Conservation (phyloP, 2,888 invertebrate genomes). For the Noctuana brunneofusca region DNA sequence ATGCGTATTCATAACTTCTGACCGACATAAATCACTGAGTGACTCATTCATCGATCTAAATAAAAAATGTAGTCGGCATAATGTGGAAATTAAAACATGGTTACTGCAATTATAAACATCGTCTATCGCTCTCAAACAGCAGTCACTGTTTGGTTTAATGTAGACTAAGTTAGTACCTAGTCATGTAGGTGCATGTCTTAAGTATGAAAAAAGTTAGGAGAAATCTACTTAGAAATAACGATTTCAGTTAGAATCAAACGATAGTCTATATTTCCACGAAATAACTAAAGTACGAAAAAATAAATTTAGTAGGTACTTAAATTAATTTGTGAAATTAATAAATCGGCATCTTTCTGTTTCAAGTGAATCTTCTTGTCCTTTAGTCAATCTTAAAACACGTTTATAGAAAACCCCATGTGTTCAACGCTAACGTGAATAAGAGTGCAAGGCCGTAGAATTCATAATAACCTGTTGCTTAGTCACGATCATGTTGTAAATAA, state of each 20-base stretch:
- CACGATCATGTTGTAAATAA: conserved; percentile 9
- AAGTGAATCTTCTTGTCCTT: background rate
- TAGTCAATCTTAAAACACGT: background rate
- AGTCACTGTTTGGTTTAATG: background rate
- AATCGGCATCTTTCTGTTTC: background rate
- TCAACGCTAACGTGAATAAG: background rate
- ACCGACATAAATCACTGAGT: conserved; percentile 3
- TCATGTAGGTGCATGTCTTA: no score
- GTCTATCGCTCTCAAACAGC: background rate
- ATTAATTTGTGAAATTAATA: no score
- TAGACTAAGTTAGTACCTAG: background rate
- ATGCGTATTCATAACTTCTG: background rate
- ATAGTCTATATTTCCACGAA: no score
- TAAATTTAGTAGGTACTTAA: no score
- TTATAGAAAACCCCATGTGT: conserved; percentile 3
- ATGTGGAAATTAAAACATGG: conserved; percentile 7
- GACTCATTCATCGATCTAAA: conserved; percentile 5
- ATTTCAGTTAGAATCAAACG: no score
- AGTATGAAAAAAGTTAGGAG: no score
- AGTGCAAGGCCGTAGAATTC: background rate
- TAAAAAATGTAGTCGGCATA: background rate
- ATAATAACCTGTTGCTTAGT: conserved; percentile 8
- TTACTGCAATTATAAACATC: background rate
- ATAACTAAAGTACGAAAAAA: no score
- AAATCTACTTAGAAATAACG: no score